Evolutionary conservation across 1,140 invertebrate genomes (phyloP).

Genomic region (Mylabris phalerata): DNA sequence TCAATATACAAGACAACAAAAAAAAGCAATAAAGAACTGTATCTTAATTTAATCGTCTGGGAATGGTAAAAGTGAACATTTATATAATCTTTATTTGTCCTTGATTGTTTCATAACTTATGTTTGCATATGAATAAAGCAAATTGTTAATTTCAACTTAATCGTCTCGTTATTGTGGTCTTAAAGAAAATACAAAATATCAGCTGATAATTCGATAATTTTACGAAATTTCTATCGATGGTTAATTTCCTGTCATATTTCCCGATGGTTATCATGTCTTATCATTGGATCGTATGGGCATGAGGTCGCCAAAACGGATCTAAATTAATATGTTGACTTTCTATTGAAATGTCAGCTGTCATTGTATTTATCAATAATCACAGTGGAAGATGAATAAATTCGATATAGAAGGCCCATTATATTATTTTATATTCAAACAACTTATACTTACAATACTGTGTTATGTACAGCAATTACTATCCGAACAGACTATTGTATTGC

Average conservation of each 20-base stretch:
- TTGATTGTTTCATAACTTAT: constrained; percentile 3
- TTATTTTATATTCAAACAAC: constrained; percentile 10
- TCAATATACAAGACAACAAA: no score
- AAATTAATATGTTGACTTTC: constrained; percentile 27
- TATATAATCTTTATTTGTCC: neutral
- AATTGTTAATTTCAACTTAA: no score
- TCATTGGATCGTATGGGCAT: constrained; percentile 22
- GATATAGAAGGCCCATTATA: neutral
- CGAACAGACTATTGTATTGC: constrained; percentile 17
- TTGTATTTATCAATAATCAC: neutral
- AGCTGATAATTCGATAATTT: neutral
- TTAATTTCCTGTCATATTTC: neutral
- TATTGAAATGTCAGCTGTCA: constrained; percentile 30
- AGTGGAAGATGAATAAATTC: no score
- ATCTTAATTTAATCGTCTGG: no score
- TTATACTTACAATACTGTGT: constrained; percentile 32
- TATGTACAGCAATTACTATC: constrained; percentile 27
- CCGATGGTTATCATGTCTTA: constrained; percentile 15
- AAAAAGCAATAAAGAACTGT: no score
- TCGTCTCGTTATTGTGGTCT: no score
- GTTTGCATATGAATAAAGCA: no score
- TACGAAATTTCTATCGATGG: neutral
- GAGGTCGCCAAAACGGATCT: constrained; percentile 32
- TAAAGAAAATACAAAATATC: no score
- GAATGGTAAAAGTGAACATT: no score